Evolutionary conservation across 1,140 invertebrate genomes (phyloP).

Genomic region (Euura lappo): DNA sequence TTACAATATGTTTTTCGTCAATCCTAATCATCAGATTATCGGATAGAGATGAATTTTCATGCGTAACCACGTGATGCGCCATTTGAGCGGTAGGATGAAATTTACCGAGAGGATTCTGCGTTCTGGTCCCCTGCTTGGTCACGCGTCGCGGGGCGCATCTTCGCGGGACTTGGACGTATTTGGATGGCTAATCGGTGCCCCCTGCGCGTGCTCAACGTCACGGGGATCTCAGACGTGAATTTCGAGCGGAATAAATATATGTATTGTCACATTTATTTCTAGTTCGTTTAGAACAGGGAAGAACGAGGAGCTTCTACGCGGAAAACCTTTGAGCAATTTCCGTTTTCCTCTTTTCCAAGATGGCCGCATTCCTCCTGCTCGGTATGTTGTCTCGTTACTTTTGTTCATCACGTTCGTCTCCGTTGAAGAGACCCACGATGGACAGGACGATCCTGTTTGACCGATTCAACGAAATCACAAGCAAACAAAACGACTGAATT

Average conservation of each 20-base stretch:
- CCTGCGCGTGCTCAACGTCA: too few relatives aligned
- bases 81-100: neutral
- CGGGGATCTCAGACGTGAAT: too few relatives aligned
- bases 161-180: neutral
- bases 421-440: neutral
- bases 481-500: too few relatives aligned
- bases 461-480: too few relatives aligned
- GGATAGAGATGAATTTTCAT: neutral
- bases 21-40: too few relatives aligned
- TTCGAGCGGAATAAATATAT: too few relatives aligned
- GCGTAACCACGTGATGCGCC: neutral
- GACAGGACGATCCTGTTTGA: too few relatives aligned
- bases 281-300: neutral
- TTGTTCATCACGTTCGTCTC: neutral
- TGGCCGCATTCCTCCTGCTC: neutral
- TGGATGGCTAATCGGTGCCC: neutral
- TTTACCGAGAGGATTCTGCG: neutral
- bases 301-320: neutral
- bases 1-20: too few relatives aligned
- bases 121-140: neutral
- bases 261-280: neutral
- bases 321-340: neutral
- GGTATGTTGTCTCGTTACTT: constrained; percentile 5
- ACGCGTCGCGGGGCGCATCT: neutral
- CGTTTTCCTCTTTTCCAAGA: neutral